These are phyloP conservation scores for western clawed frog (Xenopus tropicalis) DNA, from an alignment of 2,113 vertebrate genomes.

Conservation along the genomic window UCB_Xtro_10.0 CM004450.2:144743001-144743500, in stretches of 20 bases:
- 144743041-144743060: not conserved
- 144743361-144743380: too few relatives aligned
- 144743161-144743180: not conserved
- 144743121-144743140: not conserved
- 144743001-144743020: slow-evolving; percentile 12
- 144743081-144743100: not conserved
- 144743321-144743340: too few relatives aligned
- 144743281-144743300: too few relatives aligned
- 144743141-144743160: not conserved
- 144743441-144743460: too few relatives aligned
- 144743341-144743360: too few relatives aligned
- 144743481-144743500: too few relatives aligned
- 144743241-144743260: not conserved
- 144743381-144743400: too few relatives aligned
- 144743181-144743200: not conserved
- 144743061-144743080: not conserved
- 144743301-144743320: too few relatives aligned
- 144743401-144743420: too few relatives aligned
- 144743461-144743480: too few relatives aligned
- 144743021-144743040: not conserved
- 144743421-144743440: too few relatives aligned
- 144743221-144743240: not conserved
- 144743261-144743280: too few relatives aligned
- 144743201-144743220: not conserved
- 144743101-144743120: not conserved